Base-by-base conservation (phyloP, 92 coral and sea anemone species). In the Zoanthus gigantus region DNA sequence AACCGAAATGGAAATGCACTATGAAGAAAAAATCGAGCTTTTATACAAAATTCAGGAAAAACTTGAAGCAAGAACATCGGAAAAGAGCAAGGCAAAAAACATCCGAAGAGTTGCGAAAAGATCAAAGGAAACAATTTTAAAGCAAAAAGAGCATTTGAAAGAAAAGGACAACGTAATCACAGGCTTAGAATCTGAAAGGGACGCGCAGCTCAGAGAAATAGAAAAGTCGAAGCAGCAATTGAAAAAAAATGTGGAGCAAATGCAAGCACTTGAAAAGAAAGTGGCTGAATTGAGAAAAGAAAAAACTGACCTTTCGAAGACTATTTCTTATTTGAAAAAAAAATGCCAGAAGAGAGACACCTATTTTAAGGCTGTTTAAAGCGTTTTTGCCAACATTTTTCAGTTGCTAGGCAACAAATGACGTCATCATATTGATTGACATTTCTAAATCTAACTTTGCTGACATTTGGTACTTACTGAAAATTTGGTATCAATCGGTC, bases 311-410 rank as follows among this genome's bases (percentile, higher is more conserved):
- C 76, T 28, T 11, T 72, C 76, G 44, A 72, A 72, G n/a, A 72
- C 52, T 72, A 72, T 72, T 34, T 72, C n/a, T 72, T 72, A 72
- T 72, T 72, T 72, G 47, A 72, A 72, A 73, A 52, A 73, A 73
- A 73, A 34, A 48, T 34, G 53, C 77, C 77, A 73, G 52, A 73
- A 73, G 52, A 73, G 77, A 73, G 77, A 32, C 52, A 34, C 54
- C 23, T 34, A 73, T 73, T 73, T 73, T 48, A n/a, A n/a, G n/a
- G n/a, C n/a, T n/a, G n/a, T n/a, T n/a, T n/a, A n/a, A n/a, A n/a
- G n/a, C n/a, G n/a, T n/a, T n/a, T n/a, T n/a, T n/a, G n/a, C n/a
- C n/a, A n/a, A n/a, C n/a, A n/a, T n/a, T n/a, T n/a, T n/a, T n/a
- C n/a, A n/a, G n/a, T n/a, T n/a, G n/a, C n/a, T n/a, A n/a, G n/a